Evolutionary conservation across 2,888 invertebrate species (phyloP).

Genomic region (Drosophila borealis): DNA sequence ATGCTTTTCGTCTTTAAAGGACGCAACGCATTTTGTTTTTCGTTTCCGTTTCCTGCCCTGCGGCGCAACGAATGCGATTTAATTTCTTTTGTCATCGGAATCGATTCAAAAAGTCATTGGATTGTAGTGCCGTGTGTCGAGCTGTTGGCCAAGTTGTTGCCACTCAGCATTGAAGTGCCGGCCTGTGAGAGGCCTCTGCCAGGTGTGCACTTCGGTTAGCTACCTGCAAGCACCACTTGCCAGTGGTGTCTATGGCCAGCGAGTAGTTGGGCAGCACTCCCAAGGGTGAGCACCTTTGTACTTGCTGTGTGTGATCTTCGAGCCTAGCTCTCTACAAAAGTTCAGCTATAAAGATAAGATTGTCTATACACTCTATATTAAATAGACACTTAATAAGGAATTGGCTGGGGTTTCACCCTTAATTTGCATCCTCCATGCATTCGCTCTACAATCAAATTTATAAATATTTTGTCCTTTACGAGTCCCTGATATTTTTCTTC

Average conservation of each 20-base stretch:
- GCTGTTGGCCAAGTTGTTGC: slow-evolving; percentile 56
- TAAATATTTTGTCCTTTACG: too few relatives aligned
- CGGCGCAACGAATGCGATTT: slow-evolving; percentile 71
- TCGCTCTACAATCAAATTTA: too few relatives aligned
- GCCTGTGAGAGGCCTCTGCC: slow-evolving; percentile 34
- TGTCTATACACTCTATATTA: too few relatives aligned
- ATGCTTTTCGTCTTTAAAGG: slow-evolving; percentile 29
- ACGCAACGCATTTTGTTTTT: slow-evolving; percentile 30
- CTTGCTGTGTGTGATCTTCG: neutral
- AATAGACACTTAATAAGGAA: too few relatives aligned
- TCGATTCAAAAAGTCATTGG: slow-evolving; percentile 69
- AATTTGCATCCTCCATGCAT: too few relatives aligned
- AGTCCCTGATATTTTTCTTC: too few relatives aligned
- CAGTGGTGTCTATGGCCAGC: neutral
- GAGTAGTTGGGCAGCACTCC: neutral
- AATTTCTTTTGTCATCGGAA: slow-evolving; percentile 66
- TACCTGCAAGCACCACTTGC: slow-evolving; percentile 29
- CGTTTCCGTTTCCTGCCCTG: slow-evolving; percentile 78
- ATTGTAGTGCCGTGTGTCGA: slow-evolving; percentile 31
- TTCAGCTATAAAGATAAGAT: too few relatives aligned
- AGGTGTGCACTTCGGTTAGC: slow-evolving; percentile 52
- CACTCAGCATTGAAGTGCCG: slow-evolving; percentile 69
- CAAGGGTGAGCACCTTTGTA: neutral
- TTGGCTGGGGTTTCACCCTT: too few relatives aligned
- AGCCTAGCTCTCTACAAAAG: too few relatives aligned